Evolutionary conservation across 2,797 vertebrate genomes (phyloP), one percentile per base, ranked within the genome.

Genomic region (Xerus rutilus): DNA sequence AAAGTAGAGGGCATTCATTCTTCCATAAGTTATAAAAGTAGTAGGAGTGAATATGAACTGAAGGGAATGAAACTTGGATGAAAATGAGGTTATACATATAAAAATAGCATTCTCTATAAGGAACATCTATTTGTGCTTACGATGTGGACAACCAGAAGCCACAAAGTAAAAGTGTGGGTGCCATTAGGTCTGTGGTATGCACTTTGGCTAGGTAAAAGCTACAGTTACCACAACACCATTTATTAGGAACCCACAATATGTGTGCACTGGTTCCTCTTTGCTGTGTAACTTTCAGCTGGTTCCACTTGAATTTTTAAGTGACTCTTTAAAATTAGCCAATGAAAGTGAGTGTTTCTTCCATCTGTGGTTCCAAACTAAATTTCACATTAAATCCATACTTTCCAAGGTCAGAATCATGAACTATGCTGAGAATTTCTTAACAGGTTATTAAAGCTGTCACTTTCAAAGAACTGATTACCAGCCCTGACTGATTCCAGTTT

Each of bases 61-160:
- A 64, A 94, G 25, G 23, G 47, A 91, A 93, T 85, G 39, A 14
- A 28, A 95, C 74, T 95, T 96, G 45, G 79, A 86, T 93, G 70
- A 94, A 97, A 89, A 96, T 81, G 43, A 83, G 94, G 49, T 93
- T 59, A 89, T 45, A 9, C 39, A 25, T 25, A 54, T 28, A 93
- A 85, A 95, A 96, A 85, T 57, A 96, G 39, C 67, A 73, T 69
- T 67, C 32, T 84, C 81, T 90, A 69, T 88, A 94, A 96, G 49
- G 57, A n/a, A 47, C 39, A 95, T 89, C 21, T 93, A 84, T 96
- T 97, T 96, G 76, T 15, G 87, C 93, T 96, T 94, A 97, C 94
- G 74, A 96, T 96, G 93, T 89, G 94, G 95, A 91, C 11, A 96
- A 47, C 59, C 82, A 72, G 62, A 97, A 97, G 45, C 93, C 97